Conservation (phyloP, 2,113 vertebrate species). For the Oenanthe melanoleuca region DNA sequence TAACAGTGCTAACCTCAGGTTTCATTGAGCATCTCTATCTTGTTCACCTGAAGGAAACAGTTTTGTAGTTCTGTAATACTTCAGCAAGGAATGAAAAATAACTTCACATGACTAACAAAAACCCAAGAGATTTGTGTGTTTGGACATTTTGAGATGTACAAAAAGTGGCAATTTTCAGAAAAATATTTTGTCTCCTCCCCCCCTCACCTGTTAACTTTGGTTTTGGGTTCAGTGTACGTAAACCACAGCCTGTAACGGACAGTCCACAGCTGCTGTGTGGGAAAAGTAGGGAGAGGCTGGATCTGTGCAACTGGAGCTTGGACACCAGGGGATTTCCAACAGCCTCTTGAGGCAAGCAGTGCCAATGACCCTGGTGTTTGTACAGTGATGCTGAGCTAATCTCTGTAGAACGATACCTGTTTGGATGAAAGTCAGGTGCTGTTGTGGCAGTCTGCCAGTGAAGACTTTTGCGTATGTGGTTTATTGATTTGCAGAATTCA, state of each 20-base stretch:
- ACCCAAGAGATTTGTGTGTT: not conserved
- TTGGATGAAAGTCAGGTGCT: not conserved
- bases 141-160: not conserved
- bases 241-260: not conserved
- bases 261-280: not conserved
- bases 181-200: not conserved
- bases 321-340: not conserved
- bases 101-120: not conserved
- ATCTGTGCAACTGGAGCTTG: not conserved
- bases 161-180: not conserved
- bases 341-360: not conserved
- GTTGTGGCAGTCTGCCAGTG: not conserved
- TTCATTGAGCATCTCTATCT: not conserved
- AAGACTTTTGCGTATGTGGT: not conserved
- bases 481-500: constrained; percentile 7
- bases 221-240: not conserved
- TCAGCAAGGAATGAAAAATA: not conserved
- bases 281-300: not conserved
- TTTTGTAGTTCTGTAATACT: not conserved
- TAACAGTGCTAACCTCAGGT: not conserved
- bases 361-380: not conserved
- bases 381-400: not conserved
- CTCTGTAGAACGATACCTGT: not conserved
- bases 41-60: not conserved
- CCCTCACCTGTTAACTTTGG: not conserved